These are phyloP conservation scores for Melitaea athalia DNA, from an alignment of 2,888 invertebrate species.

Conservation along the genomic window DNA sequence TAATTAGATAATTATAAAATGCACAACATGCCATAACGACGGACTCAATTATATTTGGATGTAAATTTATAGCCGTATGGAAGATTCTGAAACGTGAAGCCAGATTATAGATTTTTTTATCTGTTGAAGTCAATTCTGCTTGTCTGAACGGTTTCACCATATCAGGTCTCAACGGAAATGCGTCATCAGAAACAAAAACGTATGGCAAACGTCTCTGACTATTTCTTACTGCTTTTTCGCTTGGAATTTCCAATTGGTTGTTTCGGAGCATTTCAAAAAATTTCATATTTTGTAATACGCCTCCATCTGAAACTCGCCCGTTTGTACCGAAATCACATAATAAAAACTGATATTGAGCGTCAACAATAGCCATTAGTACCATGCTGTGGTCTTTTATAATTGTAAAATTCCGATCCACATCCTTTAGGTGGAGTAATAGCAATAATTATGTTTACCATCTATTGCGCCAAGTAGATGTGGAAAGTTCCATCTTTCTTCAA, in stretches of 20 bases:
- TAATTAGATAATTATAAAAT: no score
- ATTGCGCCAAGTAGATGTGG: constrained; percentile 19
- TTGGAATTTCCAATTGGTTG: constrained; percentile 12
- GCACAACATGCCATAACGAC: no score
- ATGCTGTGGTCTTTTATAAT: constrained; percentile 18
- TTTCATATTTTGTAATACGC: constrained; percentile 13
- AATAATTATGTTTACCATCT: constrained; percentile 15
- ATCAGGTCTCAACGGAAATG: constrained; percentile 1
- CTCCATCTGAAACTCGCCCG: constrained; percentile 17
- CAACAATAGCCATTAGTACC: no score
- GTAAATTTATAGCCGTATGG: no score
- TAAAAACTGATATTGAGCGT: no score
- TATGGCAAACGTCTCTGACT: constrained; percentile 17
- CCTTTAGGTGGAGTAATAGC: constrained; percentile 13
- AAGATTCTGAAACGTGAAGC: no score
- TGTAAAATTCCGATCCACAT: constrained; percentile 20
- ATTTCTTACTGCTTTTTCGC: constrained; percentile 2
- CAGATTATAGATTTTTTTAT: no score
- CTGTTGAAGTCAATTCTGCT: no score
- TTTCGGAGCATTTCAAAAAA: constrained; percentile 14
- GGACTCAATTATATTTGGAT: no score
- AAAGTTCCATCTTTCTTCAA: constrained; percentile 25
- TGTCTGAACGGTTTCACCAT: no score
- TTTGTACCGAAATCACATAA: constrained; percentile 14
- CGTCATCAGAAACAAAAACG: constrained; percentile 21